Conservation (phyloP, 2,888 invertebrate genomes). For the Tachina lurida region DNA sequence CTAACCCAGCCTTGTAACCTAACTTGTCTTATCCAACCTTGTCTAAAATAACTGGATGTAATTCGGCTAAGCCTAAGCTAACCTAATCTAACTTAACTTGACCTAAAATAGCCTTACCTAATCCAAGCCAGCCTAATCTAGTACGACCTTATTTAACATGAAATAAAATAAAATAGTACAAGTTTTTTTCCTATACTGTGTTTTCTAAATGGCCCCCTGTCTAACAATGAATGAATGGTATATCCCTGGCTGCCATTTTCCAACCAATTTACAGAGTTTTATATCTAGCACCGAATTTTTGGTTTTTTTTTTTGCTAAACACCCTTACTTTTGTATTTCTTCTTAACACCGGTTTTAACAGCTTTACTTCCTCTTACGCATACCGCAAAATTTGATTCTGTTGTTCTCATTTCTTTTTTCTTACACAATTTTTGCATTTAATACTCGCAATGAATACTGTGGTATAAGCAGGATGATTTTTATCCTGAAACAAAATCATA, state of each 20-base stretch:
- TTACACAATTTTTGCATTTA: background rate
- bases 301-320: slow-evolving; percentile 15
- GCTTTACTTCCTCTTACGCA: slow-evolving; percentile 56
- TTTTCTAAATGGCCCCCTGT: background rate
- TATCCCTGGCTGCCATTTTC: background rate
- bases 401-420: slow-evolving; percentile 39
- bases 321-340: slow-evolving; percentile 15
- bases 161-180: background rate
- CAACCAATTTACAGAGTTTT: slow-evolving; percentile 4
- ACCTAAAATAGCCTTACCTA: no score
- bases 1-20: no score
- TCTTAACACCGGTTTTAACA: slow-evolving; percentile 47
- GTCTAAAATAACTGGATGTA: no score
- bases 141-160: background rate
- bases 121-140: no score
- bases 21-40: no score
- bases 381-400: slow-evolving; percentile 54
- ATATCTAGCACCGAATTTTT: slow-evolving; percentile 3
- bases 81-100: no score
- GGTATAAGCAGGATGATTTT: slow-evolving; percentile 54
- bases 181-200: background rate
- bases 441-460: slow-evolving; percentile 6
- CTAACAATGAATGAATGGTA: background rate
- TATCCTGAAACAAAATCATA: slow-evolving; percentile 67
- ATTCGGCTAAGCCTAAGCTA: no score